A percentile compares a stretch with the other conserved stretches of the same genome.
These are phyloP conservation scores for Drosophila longiperda DNA, from an alignment of 2,888 invertebrate genomes.

Conservation along the genomic window DNA sequence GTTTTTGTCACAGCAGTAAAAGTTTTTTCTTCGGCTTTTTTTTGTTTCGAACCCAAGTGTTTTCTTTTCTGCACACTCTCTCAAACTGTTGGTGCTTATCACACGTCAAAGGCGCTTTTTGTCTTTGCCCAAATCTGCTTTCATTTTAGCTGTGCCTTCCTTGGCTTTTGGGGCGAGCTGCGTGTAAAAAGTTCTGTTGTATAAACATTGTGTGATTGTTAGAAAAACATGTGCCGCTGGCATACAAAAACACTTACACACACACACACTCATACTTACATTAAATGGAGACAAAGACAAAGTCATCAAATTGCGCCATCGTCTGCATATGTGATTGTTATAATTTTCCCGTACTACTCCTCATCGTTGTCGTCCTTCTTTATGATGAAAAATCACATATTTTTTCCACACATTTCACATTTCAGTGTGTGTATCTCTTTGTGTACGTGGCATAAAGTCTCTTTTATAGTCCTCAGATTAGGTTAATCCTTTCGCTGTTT, in stretches of 20 bases:
- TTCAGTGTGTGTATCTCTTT: constrained; percentile 8
- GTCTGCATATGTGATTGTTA: constrained; percentile 74
- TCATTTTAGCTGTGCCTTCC: constrained; percentile 66
- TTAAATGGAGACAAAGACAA: constrained; percentile 46
- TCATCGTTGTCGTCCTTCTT: constrained; percentile 50
- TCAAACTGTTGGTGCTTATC: constrained; percentile 58
- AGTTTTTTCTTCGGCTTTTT: constrained; percentile 46
- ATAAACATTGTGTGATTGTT: constrained; percentile 80
- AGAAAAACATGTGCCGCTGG: constrained; percentile 77
- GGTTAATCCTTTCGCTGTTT: constrained; percentile 76
- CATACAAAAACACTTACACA: constrained; percentile 39
- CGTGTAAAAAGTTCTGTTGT: constrained; percentile 78
- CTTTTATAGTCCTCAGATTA: constrained; percentile 78
- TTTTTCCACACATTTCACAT: constrained; percentile 53
- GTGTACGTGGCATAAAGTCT: constrained; percentile 58
- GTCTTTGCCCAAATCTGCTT: constrained; percentile 78
- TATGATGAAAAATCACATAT: constrained; percentile 73
- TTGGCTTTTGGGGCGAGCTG: constrained; percentile 25
- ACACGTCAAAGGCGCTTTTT: constrained; percentile 80
- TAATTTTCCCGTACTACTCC: neutral
- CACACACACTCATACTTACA: constrained; percentile 13
- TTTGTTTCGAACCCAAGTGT: constrained; percentile 58
- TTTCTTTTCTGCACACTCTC: constrained; percentile 43
- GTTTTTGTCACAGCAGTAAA: constrained; percentile 68
- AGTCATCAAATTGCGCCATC: constrained; percentile 78